Evolutionary conservation across 2,113 vertebrate species (phyloP), one percentile per base, ranked within the genome.

Genomic region (Oophaga pumilio): DNA sequence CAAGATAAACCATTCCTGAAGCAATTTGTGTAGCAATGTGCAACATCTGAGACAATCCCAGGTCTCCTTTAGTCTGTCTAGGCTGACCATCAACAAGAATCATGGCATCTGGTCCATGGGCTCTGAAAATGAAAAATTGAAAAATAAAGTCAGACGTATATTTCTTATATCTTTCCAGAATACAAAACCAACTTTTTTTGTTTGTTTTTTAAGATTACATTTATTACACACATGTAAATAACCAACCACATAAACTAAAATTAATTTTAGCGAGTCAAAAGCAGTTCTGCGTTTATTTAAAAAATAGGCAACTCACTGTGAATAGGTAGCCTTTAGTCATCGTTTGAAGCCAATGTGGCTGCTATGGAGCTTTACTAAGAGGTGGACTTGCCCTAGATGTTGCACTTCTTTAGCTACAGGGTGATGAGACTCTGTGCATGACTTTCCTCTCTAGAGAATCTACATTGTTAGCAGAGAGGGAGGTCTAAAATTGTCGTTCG

Each of bases 11-110:
- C 97, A 99, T 99, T 86, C 98, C 98, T 1, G 97, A 97, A 90
- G 97, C 96, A 0, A 99, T 98, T 95, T 99, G 98, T 77, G 97
- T 95, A 49, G 96, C 97, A 0, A 99, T 97, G 94, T 99, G 97
- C 64, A 99, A 95, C 98, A 99, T 99, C 91, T 99, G 98, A 43
- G 97, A 98, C n/a, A 99, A 95, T 59, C 97, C 97, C 28, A 99
- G 94, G 92, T 99, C 97, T 9, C 97, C 97, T 60, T 97, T 98
- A 89, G 96, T 95, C 93, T 98, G 97, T 90, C 97, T 95, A 0
- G 97, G 97, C 90, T 98, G 97, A 59, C 98, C 97, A 2, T 99
- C 97, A 83, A 99, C 97, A 13, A 99, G 95, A 92, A 99, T 99
- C 95, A 98, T 96, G 1, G 98, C 97, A 13, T 99, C 98, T 0